Evolutionary conservation across 2,113 vertebrate genomes (phyloP), one percentile per base, ranked within the genome.

Genomic region (Pteronura brasiliensis): DNA sequence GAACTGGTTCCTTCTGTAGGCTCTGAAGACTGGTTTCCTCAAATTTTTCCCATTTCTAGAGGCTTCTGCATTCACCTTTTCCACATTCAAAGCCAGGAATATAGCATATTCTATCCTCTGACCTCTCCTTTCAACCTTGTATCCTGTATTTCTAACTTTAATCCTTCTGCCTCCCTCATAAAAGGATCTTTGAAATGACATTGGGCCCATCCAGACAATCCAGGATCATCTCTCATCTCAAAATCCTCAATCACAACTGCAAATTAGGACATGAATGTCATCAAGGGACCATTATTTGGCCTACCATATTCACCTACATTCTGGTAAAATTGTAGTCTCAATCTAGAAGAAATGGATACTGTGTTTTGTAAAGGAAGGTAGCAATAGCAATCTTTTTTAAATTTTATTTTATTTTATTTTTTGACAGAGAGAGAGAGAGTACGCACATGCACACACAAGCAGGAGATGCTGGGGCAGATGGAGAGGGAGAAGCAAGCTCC

Each of bases 381-480:
- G 57, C 57, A 25, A 59, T 61, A 29, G 27, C 4, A n/a, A 81
- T 88, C 55, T 55, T 42, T 63, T 13, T 29, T 6, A 29, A 63
- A 29, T 6, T 29, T 61, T 61, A 65, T 65, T 63, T 15, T 15
- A 34, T 65, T 65, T 34, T 49, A 42, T 42, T 49, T 49, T 55
- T 55, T 55, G 31, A 67, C 31, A 67, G 8, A 59, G 21, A 59
- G 57, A 25, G 57, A 9, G 21, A 59, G 57, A 25, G 23, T 3
- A 1, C 2, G 23, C 3, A 1, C 9, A 9, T 7, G 57, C 9
- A 4, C 10, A 12, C 31, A 34, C 63, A 67, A 67, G 31, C 31
- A 15, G 63, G 63, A 34, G 14, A 67, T 12, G 63, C 29, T 34
- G 63, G 17, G 63, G 63, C 63, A 67, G 63, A 65, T 6, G 29